A percentile compares a stretch with the other conserved stretches of the same genome.
Evolutionary conservation across 1,140 invertebrate genomes (phyloP).

Genomic region (Sesamia nonagrioides): DNA sequence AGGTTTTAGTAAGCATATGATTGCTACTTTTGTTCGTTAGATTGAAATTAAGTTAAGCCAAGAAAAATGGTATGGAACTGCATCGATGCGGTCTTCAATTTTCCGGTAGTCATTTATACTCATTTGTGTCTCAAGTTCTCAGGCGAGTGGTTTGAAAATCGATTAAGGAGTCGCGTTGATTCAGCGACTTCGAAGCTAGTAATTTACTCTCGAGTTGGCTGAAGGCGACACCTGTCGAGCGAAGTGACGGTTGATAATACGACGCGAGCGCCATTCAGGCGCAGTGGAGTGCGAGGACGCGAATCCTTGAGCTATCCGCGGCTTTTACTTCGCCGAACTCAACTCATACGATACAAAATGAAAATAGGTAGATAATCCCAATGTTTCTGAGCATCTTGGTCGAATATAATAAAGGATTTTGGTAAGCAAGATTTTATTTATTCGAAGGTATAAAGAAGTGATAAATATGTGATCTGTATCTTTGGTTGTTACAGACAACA

Average conservation of each 20-base stretch:
- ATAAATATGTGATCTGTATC: conserved; percentile 52
- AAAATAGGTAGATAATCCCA: not conserved
- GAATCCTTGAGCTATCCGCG: conserved; percentile 62
- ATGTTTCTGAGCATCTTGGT: conserved; percentile 14
- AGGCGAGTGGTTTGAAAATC: conserved; percentile 82
- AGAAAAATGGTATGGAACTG: conserved; percentile 10
- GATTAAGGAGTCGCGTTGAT: conserved; percentile 84
- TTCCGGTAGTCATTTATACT: conserved; percentile 64
- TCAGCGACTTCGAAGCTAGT: conserved; percentile 85
- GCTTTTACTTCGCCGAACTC: conserved; percentile 37
- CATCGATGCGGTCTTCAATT: conserved; percentile 41
- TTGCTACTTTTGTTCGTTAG: not conserved
- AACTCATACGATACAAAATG: conserved; percentile 43
- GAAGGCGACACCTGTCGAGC: conserved; percentile 86
- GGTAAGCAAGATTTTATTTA: too few relatives aligned
- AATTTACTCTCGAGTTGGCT: conserved; percentile 87
- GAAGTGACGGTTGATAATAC: conserved; percentile 86
- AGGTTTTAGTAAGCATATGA: not conserved
- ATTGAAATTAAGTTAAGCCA: not conserved
- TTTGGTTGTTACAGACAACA: conserved; percentile 64
- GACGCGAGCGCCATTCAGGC: conserved; percentile 83
- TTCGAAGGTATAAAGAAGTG: too few relatives aligned
- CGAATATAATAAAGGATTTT: not conserved
- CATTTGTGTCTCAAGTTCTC: conserved; percentile 69
- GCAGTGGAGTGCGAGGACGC: conserved; percentile 76